A percentile compares a stretch with the other conserved stretches of the same genome.
phyloP scores from a whole-genome alignment of 2,113 vertebrate species.

The Cisticola juncidis region DNA sequence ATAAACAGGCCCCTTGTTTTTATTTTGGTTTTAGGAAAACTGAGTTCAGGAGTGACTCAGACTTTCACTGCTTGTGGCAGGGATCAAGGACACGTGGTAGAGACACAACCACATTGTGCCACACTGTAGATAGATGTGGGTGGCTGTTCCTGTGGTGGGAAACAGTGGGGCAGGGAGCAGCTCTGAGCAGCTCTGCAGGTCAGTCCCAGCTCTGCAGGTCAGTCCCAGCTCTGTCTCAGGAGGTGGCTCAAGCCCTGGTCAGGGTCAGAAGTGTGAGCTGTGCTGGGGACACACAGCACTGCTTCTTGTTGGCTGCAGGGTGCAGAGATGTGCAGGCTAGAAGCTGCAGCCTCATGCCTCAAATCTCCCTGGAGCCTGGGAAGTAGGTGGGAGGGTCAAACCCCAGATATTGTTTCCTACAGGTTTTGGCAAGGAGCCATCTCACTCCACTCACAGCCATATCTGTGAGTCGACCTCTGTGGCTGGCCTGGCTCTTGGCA shows the following conservation, averaged over 20 bases:
- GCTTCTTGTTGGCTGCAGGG: neutral
- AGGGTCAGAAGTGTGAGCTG: neutral
- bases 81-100: neutral
- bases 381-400: neutral
- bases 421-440: neutral
- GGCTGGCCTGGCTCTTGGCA: fast-evolving
- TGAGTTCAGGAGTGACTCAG: neutral
- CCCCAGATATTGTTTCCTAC: neutral
- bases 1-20: neutral
- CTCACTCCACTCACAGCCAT: fast-evolving
- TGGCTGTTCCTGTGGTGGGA: neutral
- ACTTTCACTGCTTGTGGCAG: fast-evolving
- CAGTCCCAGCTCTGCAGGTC: neutral
- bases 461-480: fast-evolving
- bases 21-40: neutral
- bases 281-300: neutral
- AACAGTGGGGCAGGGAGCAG: neutral
- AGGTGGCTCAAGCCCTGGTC: neutral
- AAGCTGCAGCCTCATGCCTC: neutral
- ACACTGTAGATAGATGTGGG: neutral
- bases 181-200: neutral
- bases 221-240: neutral
- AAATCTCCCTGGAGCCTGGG: neutral
- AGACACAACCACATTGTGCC: neutral
- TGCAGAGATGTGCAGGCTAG: neutral